Evolutionary conservation across 2,888 invertebrate species (phyloP).

Genomic region (Athetis lepigone): DNA sequence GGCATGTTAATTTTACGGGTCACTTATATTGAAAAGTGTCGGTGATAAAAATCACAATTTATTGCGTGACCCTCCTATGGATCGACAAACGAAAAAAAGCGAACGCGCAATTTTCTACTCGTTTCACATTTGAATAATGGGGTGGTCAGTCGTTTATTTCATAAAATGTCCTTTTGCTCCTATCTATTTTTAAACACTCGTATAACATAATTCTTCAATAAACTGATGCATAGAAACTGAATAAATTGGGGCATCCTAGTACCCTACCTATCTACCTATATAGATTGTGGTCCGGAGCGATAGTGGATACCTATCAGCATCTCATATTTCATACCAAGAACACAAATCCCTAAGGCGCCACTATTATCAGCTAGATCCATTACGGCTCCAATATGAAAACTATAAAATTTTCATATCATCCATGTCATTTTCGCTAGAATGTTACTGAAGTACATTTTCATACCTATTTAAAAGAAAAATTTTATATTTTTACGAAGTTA

Average conservation of each 20-base stretch:
- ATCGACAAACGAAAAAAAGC: conserved; percentile 61
- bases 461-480: conserved; percentile 9
- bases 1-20: conserved; percentile 69
- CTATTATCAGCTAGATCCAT: conserved; percentile 48
- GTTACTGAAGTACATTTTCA: conserved; percentile 12
- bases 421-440: conserved; percentile 28
- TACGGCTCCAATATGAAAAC: conserved; percentile 31
- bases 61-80: conserved; percentile 65
- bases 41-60: conserved; percentile 71
- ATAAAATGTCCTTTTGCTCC: conserved; percentile 42
- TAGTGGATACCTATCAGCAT: conserved; percentile 32
- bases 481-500: conserved; percentile 7
- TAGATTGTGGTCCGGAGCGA: background rate
- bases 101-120: conserved; percentile 61
- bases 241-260: too few species aligned
- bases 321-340: conserved; percentile 34
- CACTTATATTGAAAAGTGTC: conserved; percentile 71
- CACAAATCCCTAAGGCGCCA: conserved; percentile 36
- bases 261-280: background rate
- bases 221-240: background rate
- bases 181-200: conserved; percentile 20
- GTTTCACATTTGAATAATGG: conserved; percentile 63
- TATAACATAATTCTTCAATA: background rate
- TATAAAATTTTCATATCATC: conserved; percentile 47
- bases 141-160: conserved; percentile 51